Conservation (phyloP, 2,888 invertebrate species). For the Euphydryas editha region DNA sequence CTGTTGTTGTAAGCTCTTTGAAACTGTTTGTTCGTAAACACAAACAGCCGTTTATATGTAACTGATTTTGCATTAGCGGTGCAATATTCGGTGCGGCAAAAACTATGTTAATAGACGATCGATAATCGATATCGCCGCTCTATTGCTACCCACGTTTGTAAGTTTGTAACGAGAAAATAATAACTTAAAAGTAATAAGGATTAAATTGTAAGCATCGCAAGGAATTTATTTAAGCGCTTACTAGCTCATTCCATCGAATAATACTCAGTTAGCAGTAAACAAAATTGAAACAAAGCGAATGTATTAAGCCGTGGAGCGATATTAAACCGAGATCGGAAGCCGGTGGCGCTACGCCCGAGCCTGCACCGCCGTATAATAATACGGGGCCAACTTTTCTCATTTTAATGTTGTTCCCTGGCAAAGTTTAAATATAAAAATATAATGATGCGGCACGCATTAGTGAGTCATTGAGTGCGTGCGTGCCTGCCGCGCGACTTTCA, state of each 20-base stretch:
- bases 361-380: slow-evolving; percentile 57
- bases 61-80: not conserved
- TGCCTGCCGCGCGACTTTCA: slow-evolving; percentile 64
- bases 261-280: slow-evolving; percentile 49
- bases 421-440: slow-evolving; percentile 83
- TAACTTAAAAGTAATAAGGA: slow-evolving; percentile 1
- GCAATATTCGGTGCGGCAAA: not conserved
- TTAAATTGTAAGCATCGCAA: not conserved
- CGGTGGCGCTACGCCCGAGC: slow-evolving; percentile 46
- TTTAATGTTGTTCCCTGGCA: slow-evolving; percentile 78
- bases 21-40: not conserved
- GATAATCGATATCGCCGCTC: not conserved
- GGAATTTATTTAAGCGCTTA: slow-evolving; percentile 25
- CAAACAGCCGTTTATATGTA: not conserved
- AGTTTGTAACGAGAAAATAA: not conserved
- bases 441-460: slow-evolving; percentile 82
- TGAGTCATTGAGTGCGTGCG: slow-evolving; percentile 80
- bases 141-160: not conserved
- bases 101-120: not conserved
- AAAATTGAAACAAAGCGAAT: slow-evolving; percentile 55
- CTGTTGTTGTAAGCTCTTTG: not conserved
- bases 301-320: slow-evolving; percentile 55
- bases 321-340: slow-evolving; percentile 56
- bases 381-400: slow-evolving; percentile 78
- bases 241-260: slow-evolving; percentile 40